A percentile compares a stretch with the other conserved stretches of the same genome.
Evolutionary conservation across 2,888 invertebrate species (phyloP).

Genomic region (Drosophila paranaensis): DNA sequence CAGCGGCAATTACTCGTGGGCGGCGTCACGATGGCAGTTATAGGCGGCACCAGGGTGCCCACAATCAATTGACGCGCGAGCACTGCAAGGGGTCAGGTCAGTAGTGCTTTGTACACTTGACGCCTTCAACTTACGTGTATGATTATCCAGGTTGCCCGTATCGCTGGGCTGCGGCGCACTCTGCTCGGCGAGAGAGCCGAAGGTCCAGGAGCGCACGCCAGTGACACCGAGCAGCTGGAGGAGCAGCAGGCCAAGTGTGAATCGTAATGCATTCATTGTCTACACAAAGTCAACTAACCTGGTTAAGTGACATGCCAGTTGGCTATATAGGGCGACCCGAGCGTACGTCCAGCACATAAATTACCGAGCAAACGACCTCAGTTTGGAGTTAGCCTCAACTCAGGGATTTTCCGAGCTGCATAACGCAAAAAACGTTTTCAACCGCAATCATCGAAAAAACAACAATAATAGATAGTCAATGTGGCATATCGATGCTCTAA

Average conservation of each 20-base stretch:
- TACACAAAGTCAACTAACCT: conserved; percentile 55
- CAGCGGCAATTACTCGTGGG: conserved; percentile 79
- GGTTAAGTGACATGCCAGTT: conserved; percentile 35
- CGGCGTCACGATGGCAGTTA: conserved; percentile 55
- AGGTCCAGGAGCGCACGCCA: conserved; percentile 52
- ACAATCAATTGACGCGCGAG: conserved; percentile 77
- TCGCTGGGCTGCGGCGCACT: conserved; percentile 54
- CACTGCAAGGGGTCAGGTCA: conserved; percentile 39
- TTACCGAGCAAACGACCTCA: conserved; percentile 59
- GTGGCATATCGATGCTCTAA: conserved; percentile 30
- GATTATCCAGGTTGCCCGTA: conserved; percentile 49
- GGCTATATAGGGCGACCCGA: conserved; percentile 62
- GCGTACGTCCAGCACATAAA: conserved; percentile 46
- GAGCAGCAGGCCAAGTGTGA: conserved; percentile 34
- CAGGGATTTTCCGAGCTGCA: conserved; percentile 67
- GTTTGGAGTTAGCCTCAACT: conserved; percentile 29
- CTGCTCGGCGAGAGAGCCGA: conserved; percentile 36
- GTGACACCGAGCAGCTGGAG: conserved; percentile 33
- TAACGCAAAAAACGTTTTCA: conserved; percentile 32
- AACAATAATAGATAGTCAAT: not conserved
- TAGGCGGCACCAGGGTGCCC: conserved; percentile 59
- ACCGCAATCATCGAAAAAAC: conserved; percentile 3
- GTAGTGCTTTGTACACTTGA: not conserved
- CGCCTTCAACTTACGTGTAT: conserved; percentile 53
- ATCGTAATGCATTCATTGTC: conserved; percentile 55